Evolutionary conservation across 2,888 invertebrate species (phyloP).

Genomic region (Drosophila limbata): DNA sequence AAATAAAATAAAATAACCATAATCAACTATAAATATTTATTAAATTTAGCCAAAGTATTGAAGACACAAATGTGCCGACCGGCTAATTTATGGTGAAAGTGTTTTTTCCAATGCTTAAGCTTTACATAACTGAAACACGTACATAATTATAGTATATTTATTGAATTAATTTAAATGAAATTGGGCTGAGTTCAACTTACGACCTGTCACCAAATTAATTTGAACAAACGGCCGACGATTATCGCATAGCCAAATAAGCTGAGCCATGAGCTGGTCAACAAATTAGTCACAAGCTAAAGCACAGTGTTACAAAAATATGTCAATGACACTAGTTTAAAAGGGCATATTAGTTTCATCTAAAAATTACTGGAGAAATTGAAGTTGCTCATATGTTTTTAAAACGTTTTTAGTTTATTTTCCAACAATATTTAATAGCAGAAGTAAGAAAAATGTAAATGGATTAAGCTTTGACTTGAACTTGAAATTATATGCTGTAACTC

Average conservation of each 20-base stretch:
- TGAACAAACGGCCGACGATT: constrained; percentile 51
- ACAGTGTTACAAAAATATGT: constrained; percentile 25
- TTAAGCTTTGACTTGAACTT: neutral
- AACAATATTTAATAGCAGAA: neutral
- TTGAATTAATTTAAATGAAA: constrained; percentile 58
- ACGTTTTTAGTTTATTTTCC: neutral
- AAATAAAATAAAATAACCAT: constrained; percentile 23
- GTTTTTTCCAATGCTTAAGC: constrained; percentile 8
- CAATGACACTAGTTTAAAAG: constrained; percentile 39
- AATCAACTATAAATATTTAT: constrained; percentile 56
- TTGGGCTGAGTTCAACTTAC: constrained; percentile 18
- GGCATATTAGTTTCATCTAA: neutral
- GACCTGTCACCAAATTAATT: constrained; percentile 65
- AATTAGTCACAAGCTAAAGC: constrained; percentile 51
- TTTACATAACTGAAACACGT: constrained; percentile 44
- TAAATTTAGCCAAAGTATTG: constrained; percentile 31
- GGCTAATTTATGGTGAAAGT: constrained; percentile 61
- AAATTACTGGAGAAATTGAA: neutral
- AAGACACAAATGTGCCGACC: constrained; percentile 40
- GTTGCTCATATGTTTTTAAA: no score
- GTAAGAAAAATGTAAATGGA: neutral
- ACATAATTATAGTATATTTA: constrained; percentile 37
- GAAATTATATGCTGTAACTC: neutral
- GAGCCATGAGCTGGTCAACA: constrained; percentile 16
- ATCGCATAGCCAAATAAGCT: constrained; percentile 34